Conservation (phyloP, 2,797 vertebrate genomes). For the Hippocampus kuda region DNA sequence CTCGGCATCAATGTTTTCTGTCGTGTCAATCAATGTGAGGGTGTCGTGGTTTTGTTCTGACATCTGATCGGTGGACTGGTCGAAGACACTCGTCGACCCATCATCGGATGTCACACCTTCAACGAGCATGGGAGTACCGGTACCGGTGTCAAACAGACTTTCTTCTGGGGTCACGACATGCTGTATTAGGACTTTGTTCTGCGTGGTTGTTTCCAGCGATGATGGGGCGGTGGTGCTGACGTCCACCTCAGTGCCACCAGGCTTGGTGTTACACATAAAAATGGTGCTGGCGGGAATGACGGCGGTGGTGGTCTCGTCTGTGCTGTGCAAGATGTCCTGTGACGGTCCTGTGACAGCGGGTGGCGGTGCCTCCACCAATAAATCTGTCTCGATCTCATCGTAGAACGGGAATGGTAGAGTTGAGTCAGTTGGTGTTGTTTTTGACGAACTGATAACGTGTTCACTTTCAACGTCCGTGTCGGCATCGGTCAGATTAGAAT, state of each 20-base stretch:
- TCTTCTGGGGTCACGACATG: conserved; percentile 12
- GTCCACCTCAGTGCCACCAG: conserved; percentile 16
- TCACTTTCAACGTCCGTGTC: conserved; percentile 22
- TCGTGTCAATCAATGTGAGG: conserved; percentile 42
- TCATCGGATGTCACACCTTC: conserved; percentile 54
- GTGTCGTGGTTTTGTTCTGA: conserved; percentile 44
- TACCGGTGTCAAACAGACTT: conserved; percentile 7
- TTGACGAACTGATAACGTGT: conserved; percentile 22
- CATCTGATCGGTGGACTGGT: conserved; percentile 62
- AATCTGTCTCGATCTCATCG: conserved; percentile 10
- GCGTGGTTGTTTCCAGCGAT: conserved; percentile 9
- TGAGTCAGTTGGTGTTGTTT: conserved; percentile 22
- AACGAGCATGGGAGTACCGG: conserved; percentile 19
- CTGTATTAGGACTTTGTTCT: background rate
- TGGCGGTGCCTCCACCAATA: conserved; percentile 31
- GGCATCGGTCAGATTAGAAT: conserved; percentile 1
- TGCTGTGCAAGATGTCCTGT: conserved; percentile 8
- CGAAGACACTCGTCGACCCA: conserved; percentile 54
- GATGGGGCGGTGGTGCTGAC: conserved; percentile 3
- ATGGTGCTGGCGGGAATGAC: conserved; percentile 5
- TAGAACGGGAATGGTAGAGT: conserved; percentile 32
- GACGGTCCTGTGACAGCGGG: conserved; percentile 7
- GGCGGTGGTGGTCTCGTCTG: conserved; percentile 1
- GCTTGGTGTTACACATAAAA: conserved; percentile 27
- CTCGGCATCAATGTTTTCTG: conserved; percentile 63